Base-by-base conservation (phyloP, 2,797 vertebrate species). In the Chelmon rostratus region DNA sequence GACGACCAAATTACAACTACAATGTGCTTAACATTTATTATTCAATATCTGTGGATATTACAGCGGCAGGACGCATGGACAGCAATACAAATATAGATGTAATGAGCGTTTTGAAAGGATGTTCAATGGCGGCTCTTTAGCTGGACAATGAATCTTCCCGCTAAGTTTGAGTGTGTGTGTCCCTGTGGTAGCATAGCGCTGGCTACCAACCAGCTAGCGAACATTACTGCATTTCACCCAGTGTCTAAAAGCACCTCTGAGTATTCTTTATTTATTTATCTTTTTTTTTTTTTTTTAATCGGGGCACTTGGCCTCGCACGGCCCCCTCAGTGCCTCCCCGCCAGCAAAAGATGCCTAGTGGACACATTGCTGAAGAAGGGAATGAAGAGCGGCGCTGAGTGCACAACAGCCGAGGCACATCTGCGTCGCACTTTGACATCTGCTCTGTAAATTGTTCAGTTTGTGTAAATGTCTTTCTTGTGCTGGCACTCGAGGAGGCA, bases 181-280 rank as follows among this genome's bases (percentile, higher is more conserved):
- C 67, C 73, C 44, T 15, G 18, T 12, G 56, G 59, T 38, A 40
- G 31, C 35, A 80, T 59, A 64, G 10, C 6, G 0, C 28, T n/a
- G 8, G n/a, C 52, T 62, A 10, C 42, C 49, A 67, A 58, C 28
- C 10, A 3, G 49, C 38, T 54, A 58, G 23, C 56, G 68, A 57
- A 62, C 64, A 70, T 79, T 64, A 63, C 57, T 50, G 37, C n/a
- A 52, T 78, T 78, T 75, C 56, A 75, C 52, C 15, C 21, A 18
- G 56, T 18, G 25, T 1, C 3, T 70, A 63, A 86, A 78, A 68
- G 61, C 40, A 78, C 77, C 71, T 76, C 37, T 11, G 79, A 78
- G 61, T 68, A 61, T 76, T 63, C 42, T 69, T 75, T n/a, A n/a
- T n/a, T n/a, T n/a, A n/a, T n/a, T n/a, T n/a, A n/a, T n/a, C n/a